These are phyloP conservation scores for Acanthis flammea DNA, from an alignment of 2,797 vertebrate species.

Conservation along the genomic window DNA sequence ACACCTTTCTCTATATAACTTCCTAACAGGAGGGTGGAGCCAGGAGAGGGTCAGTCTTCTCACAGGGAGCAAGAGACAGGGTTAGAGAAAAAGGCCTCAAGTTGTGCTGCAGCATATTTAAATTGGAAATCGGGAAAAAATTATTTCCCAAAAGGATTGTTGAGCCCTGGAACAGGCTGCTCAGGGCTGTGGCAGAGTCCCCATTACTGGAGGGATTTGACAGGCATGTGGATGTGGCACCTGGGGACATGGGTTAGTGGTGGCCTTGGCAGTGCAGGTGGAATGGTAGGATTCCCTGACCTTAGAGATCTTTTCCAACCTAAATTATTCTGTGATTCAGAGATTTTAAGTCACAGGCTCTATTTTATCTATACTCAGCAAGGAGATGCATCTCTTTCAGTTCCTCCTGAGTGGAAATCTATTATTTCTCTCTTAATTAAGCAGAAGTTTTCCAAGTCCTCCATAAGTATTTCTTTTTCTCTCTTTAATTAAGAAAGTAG, in stretches of 20 bases:
- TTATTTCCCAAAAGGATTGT: background rate
- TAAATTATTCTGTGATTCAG: background rate
- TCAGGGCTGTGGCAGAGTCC: background rate
- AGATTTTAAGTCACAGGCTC: background rate
- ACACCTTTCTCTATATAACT: background rate
- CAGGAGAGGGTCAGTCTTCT: background rate
- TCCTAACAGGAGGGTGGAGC: background rate
- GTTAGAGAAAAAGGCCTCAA: background rate
- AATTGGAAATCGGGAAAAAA: background rate
- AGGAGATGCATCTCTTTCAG: background rate
- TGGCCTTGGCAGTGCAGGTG: background rate
- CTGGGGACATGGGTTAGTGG: background rate
- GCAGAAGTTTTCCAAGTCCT: background rate
- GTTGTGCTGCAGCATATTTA: background rate
- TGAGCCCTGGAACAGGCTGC: background rate
- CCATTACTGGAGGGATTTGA: background rate
- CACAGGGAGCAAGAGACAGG: background rate
- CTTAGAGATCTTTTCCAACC: background rate
- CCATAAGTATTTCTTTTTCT: background rate
- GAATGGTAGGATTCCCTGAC: background rate
- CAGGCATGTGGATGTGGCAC: background rate
- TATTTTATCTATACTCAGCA: background rate
- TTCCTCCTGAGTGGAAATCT: background rate
- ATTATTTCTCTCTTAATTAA: background rate
- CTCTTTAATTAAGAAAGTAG: background rate